phyloP scores from a whole-genome alignment of 2,888 invertebrate species.

The Ischnura elegans region DNA sequence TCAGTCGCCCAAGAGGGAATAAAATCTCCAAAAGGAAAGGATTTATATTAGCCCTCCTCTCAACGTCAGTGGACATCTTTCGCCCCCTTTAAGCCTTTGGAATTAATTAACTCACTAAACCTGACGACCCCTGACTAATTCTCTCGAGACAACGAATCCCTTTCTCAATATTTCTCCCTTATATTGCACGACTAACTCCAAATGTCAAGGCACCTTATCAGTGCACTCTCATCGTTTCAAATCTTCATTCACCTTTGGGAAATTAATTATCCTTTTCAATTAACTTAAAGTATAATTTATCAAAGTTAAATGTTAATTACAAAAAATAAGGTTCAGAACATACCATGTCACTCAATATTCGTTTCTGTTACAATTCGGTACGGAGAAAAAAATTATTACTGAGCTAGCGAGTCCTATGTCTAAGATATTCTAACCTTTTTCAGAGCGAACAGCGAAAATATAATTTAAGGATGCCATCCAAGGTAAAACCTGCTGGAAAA shows the following conservation, averaged over 20 bases:
- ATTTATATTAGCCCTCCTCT: not conserved
- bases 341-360: too few relatives aligned
- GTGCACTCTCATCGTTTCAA: not conserved
- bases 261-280: not conserved
- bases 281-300: too few relatives aligned
- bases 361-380: not conserved
- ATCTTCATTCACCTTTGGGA: too few relatives aligned
- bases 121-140: not conserved
- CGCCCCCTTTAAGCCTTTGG: slow-evolving; percentile 14
- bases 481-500: too few relatives aligned
- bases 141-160: not conserved
- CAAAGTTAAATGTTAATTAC: too few relatives aligned
- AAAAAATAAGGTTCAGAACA: too few relatives aligned
- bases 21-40: not conserved
- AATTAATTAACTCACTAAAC: not conserved
- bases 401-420: not conserved
- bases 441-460: not conserved
- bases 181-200: not conserved
- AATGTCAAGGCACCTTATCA: not conserved
- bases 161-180: not conserved
- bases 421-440: not conserved
- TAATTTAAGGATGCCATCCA: not conserved
- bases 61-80: not conserved
- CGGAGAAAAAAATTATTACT: not conserved
- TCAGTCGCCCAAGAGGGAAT: not conserved